These are phyloP conservation scores for Fragum sueziense DNA, from an alignment of 2,888 invertebrate genomes.

Conservation along the genomic window DNA sequence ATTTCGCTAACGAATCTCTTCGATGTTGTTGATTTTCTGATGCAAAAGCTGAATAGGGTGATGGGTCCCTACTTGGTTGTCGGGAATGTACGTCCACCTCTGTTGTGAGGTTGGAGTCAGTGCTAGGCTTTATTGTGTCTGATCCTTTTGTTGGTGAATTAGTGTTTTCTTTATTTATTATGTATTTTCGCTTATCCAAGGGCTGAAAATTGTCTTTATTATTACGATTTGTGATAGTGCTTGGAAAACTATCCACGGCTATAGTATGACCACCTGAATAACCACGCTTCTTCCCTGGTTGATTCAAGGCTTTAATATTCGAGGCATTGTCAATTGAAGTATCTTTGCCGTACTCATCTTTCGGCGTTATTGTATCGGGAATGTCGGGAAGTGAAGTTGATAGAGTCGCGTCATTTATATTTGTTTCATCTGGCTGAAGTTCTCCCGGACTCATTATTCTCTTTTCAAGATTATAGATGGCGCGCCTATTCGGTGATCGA, in stretches of 20 bases:
- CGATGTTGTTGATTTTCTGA: constrained; percentile 22
- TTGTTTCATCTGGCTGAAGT: not conserved
- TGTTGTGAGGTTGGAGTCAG: not conserved
- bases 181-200: constrained; percentile 60
- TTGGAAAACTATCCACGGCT: not conserved
- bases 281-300: constrained; percentile 24
- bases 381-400: constrained; percentile 53
- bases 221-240: not conserved
- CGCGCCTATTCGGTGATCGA: constrained; percentile 49
- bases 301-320: constrained; percentile 2
- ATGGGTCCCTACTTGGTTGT: constrained; percentile 21
- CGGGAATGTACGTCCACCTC: constrained; percentile 10
- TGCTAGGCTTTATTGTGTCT: not conserved
- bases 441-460: constrained; percentile 31
- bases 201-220: constrained; percentile 36
- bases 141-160: not conserved
- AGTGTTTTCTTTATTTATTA: constrained; percentile 39
- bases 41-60: not conserved
- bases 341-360: constrained; percentile 1
- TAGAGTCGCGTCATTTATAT: constrained; percentile 11
- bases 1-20: constrained; percentile 46
- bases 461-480: constrained; percentile 45
- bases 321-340: not conserved
- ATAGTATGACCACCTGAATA: constrained; percentile 31
- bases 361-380: constrained; percentile 30